Evolutionary conservation across 2,113 vertebrate genomes (phyloP).

Genomic region (Menura novaehollandiae): DNA sequence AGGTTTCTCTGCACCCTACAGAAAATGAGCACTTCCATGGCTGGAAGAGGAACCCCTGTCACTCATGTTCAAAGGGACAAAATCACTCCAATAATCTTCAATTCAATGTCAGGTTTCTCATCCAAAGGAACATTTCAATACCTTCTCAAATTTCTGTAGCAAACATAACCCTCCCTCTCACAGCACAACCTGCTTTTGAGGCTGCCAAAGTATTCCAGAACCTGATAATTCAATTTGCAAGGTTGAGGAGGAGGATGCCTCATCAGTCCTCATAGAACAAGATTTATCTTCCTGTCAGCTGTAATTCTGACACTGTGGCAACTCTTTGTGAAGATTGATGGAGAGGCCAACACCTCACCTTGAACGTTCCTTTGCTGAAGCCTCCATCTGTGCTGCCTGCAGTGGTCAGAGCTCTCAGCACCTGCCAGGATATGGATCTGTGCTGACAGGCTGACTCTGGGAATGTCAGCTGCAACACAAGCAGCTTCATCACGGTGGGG

Average conservation of each 20-base stretch:
- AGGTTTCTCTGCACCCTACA: neutral
- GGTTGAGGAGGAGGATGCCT: slow-evolving; percentile 31
- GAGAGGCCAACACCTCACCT: slow-evolving; percentile 30
- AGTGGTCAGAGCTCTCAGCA: neutral
- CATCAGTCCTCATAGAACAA: neutral
- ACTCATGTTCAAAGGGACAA: neutral
- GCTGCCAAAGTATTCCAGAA: neutral
- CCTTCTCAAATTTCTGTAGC: neutral
- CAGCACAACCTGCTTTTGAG: neutral
- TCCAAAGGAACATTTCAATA: neutral
- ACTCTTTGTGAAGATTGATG: neutral
- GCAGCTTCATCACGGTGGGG: neutral
- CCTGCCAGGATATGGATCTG: neutral
- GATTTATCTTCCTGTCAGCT: slow-evolving; percentile 43
- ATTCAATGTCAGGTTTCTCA: neutral
- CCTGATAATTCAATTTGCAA: neutral
- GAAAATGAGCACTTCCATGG: rapidly evolving
- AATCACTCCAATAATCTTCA: neutral
- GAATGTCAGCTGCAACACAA: rapidly evolving
- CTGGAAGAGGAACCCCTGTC: neutral
- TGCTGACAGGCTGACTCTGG: neutral
- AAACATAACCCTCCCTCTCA: neutral
- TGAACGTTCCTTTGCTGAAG: neutral
- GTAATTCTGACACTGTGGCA: slow-evolving; percentile 17
- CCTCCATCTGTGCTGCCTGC: slow-evolving; percentile 4